phyloP scores from a whole-genome alignment of 2,797 vertebrate genomes.

The Leptodactylus fallax region DNA sequence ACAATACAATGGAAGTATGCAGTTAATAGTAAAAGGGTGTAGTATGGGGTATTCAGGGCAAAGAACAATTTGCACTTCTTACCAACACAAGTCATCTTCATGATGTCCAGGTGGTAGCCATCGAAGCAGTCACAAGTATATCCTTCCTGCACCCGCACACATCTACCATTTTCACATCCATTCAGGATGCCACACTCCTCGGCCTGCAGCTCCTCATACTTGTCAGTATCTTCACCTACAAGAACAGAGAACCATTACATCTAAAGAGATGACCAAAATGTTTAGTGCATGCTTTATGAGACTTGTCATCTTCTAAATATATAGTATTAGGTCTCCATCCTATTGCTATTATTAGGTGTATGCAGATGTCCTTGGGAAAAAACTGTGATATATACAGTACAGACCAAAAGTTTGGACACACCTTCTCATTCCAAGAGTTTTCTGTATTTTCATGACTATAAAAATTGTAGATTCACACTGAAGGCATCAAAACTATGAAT shows the following conservation, averaged over 20 bases:
- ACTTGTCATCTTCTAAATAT: background rate
- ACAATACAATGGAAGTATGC: background rate
- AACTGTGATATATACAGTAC: no score
- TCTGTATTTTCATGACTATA: no score
- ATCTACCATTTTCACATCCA: constrained; percentile 94
- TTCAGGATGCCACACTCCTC: constrained; percentile 97
- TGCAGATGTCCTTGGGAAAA: no score
- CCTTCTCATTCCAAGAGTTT: no score
- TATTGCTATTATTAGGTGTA: no score
- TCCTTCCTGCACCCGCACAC: constrained; percentile 92
- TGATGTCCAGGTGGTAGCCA: constrained; percentile 90
- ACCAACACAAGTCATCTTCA: constrained; percentile 95
- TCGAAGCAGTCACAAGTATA: constrained; percentile 98
- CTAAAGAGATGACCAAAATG: no score
- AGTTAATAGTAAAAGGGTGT: background rate
- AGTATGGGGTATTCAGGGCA: background rate
- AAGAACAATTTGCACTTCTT: constrained; percentile 64
- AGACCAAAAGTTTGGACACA: no score
- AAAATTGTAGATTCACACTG: no score
- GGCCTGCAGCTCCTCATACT: constrained; percentile 90
- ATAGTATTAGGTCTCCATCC: background rate
- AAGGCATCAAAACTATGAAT: no score
- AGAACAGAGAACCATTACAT: background rate
- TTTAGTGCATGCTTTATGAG: background rate
- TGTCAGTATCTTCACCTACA: constrained; percentile 78